Evolutionary conservation across 2,888 invertebrate genomes (phyloP).

Genomic region (Gnatocerus cornutus): DNA sequence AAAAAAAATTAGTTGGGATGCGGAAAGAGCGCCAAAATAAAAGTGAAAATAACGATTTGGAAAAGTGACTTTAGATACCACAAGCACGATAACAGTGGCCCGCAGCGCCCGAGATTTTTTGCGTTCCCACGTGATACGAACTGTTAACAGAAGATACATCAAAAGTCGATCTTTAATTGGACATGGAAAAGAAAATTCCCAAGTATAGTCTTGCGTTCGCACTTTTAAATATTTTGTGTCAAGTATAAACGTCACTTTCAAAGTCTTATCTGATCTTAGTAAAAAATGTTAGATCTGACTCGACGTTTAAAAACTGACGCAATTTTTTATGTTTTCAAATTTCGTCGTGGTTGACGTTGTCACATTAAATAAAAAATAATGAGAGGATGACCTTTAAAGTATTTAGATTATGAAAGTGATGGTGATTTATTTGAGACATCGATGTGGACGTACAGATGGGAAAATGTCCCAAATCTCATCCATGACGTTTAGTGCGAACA

Average conservation of each 20-base stretch:
- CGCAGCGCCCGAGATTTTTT: slow-evolving; percentile 39
- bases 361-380: slow-evolving; percentile 36
- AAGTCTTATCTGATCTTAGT: slow-evolving; percentile 40
- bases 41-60: no score
- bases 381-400: slow-evolving; percentile 41
- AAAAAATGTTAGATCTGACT: slow-evolving; percentile 39
- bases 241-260: slow-evolving; percentile 37
- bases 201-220: slow-evolving; percentile 10
- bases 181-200: slow-evolving; percentile 13
- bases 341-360: slow-evolving; percentile 38
- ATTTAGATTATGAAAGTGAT: slow-evolving; percentile 42
- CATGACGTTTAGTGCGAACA: slow-evolving; percentile 46
- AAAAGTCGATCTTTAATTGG: slow-evolving; percentile 37
- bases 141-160: slow-evolving; percentile 47
- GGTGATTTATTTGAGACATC: slow-evolving; percentile 43
- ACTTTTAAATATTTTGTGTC: slow-evolving; percentile 33
- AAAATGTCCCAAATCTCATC: slow-evolving; percentile 28
- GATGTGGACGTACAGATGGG: slow-evolving; percentile 5
- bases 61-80: slow-evolving; percentile 25
- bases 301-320: slow-evolving; percentile 34
- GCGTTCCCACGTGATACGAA: slow-evolving; percentile 47
- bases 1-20: no score
- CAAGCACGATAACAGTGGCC: slow-evolving; percentile 37
- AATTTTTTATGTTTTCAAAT: slow-evolving; percentile 36
- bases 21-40: no score